Evolutionary conservation across 2,888 invertebrate genomes (phyloP), one percentile per base, ranked within the genome.

Genomic region (Yponomeuta sedellus): DNA sequence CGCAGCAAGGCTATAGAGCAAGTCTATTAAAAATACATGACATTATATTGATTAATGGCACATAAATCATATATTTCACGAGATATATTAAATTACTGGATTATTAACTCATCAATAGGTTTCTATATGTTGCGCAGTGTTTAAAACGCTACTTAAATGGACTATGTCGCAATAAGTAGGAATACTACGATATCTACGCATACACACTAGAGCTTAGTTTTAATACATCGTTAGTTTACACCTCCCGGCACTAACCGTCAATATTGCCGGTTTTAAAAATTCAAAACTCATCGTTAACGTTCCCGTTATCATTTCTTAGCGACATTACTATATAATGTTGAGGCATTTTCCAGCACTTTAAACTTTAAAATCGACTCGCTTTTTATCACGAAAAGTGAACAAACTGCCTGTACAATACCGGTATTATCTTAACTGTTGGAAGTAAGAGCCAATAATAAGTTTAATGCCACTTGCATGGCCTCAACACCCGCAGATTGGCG

Each of bases 401-500:
- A 79, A 84, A 86, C 80, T 77, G 77, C 82, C 79, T 81, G 79
- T 83, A 85, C 85, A 85, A 86, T 86, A 82, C 79, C 75, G 80
- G 81, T 75, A 81, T 86, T 86, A 88, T 88, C 86, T 87, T 87
- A 85, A 86, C 79, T 80, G 80, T 81, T 75, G 72, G 73, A 72
- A 82, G 78, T 87, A 85, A 88, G 83, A 83, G 83, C 79, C 83
- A 85, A 86, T 88, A 87, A 87, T 83, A 83, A 83, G 80, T 86
- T 86, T 83, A 84, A 85, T 83, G 82, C 74, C 74, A 74, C 73
- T 75, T 71, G 69, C 72, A 70, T 72, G 77, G 76, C 70, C 77
- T 73, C 76, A 75, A 71, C 71, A 78, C 77, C 78, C 81, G 80
- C 80, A 76, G 77, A 77, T 78, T 75, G 81, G 75, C 77, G 80